Evolutionary conservation across 2,797 vertebrate species (phyloP).

Genomic region (Apogon talboti): DNA sequence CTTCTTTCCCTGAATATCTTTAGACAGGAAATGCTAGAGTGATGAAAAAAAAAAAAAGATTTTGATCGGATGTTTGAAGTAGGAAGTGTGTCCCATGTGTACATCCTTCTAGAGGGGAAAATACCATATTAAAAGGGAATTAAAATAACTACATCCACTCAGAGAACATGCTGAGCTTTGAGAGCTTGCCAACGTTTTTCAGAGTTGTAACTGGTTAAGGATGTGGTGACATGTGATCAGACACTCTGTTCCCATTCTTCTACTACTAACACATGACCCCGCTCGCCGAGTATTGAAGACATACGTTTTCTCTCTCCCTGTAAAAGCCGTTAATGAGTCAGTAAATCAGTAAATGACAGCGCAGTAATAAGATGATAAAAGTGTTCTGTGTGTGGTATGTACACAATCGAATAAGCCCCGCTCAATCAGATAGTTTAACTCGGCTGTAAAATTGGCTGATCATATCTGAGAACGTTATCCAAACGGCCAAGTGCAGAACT

Average conservation of each 20-base stretch:
- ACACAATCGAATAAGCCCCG: constrained; percentile 20
- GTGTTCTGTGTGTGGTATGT: constrained; percentile 1
- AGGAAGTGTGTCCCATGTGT: constrained; percentile 45
- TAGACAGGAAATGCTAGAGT: too few species aligned
- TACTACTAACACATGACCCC: constrained; percentile 44
- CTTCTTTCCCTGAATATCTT: too few species aligned
- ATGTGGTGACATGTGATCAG: constrained; percentile 70
- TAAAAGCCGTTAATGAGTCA: constrained; percentile 50
- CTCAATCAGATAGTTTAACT: constrained; percentile 31
- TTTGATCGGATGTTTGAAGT: constrained; percentile 26
- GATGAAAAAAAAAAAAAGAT: too few species aligned
- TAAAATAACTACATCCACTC: constrained; percentile 69
- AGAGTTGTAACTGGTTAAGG: constrained; percentile 62
- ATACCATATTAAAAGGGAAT: constrained; percentile 49
- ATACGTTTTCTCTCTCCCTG: constrained; percentile 35
- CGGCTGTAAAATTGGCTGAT: constrained; percentile 53
- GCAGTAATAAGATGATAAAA: constrained; percentile 1
- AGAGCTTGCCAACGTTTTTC: constrained; percentile 59
- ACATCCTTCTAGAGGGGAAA: constrained; percentile 39
- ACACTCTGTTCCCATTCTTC: constrained; percentile 45
- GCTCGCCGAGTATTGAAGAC: constrained; percentile 33
- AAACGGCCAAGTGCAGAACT: constrained; percentile 25
- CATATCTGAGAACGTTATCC: constrained; percentile 42
- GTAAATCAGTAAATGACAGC: constrained; percentile 29
- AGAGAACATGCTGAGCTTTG: constrained; percentile 52